phyloP scores from a whole-genome alignment of 2,113 vertebrate genomes.

The Silurus meridionalis region DNA sequence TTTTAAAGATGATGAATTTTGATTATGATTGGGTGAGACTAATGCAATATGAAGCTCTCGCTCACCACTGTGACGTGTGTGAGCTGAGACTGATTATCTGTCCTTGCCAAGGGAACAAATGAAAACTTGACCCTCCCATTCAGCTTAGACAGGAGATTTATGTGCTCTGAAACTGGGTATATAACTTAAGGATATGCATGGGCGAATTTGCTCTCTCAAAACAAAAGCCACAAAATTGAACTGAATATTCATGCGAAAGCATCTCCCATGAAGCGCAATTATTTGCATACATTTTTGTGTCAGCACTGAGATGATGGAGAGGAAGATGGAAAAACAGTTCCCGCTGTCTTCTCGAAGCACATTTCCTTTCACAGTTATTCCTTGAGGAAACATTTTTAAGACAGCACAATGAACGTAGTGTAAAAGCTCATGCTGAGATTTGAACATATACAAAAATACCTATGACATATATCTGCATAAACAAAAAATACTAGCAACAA shows the following conservation, averaged over 20 bases:
- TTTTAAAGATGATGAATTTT: conserved; percentile 42
- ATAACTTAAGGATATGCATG: conserved; percentile 45
- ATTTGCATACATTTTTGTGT: conserved; percentile 51
- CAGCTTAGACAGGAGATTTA: conserved; percentile 25
- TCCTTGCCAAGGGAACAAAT: conserved; percentile 38
- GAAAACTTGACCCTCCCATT: conserved; percentile 46
- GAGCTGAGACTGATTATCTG: conserved; percentile 11
- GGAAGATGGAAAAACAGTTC: conserved; percentile 19
- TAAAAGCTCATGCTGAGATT: background rate
- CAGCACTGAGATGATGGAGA: conserved; percentile 14
- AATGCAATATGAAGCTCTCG: conserved; percentile 27
- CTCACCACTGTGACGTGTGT: conserved; percentile 24
- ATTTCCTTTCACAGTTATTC: background rate
- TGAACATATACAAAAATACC: background rate
- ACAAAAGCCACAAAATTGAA: conserved; percentile 44
- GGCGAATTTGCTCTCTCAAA: conserved; percentile 32
- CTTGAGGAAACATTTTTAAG: background rate
- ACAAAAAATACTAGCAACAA: background rate
- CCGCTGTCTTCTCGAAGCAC: background rate
- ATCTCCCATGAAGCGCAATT: conserved; percentile 46
- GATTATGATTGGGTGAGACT: conserved; percentile 42
- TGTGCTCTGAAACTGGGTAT: conserved; percentile 24
- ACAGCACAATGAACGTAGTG: background rate
- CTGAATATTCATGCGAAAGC: conserved; percentile 46
- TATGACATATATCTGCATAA: background rate